Percentiles rank a stretch among this genome's conserved stretches.
Conservation (phyloP, 2,113 vertebrate genomes). For the Deroptyus accipitrinus region DNA sequence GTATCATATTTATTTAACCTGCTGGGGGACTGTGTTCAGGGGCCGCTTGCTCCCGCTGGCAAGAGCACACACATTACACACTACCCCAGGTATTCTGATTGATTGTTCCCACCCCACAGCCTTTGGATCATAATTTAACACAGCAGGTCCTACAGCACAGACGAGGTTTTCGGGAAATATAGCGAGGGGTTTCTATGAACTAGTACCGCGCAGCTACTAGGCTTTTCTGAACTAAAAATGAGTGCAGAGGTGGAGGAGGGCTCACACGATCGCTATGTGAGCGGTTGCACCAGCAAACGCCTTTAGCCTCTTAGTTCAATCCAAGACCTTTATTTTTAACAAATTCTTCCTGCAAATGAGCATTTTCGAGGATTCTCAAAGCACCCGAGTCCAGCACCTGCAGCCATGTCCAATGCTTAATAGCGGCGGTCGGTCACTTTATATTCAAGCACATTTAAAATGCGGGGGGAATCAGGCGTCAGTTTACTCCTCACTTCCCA, state of each 20-base stretch:
- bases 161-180: constrained; percentile 66
- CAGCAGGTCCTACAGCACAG: constrained; percentile 87
- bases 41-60: constrained; percentile 87
- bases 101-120: constrained; percentile 92
- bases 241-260: not conserved
- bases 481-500: not conserved
- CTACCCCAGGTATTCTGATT: constrained; percentile 92
- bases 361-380: constrained; percentile 15
- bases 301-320: not conserved
- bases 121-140: constrained; percentile 96
- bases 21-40: constrained; percentile 88
- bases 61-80: constrained; percentile 91
- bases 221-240: constrained; percentile 46
- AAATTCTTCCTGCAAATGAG: constrained; percentile 30
- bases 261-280: not conserved
- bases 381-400: not conserved
- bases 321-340: constrained; percentile 30
- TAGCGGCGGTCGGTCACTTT: not conserved
- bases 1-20: constrained; percentile 99
- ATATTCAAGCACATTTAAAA: constrained; percentile 12
- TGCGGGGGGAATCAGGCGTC: not conserved
- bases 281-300: not conserved
- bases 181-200: constrained; percentile 69
- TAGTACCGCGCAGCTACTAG: constrained; percentile 6
- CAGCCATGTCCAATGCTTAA: not conserved